Percentiles rank a stretch among this genome's conserved stretches.
phyloP scores from a whole-genome alignment of 1,140 invertebrate genomes.

The Gonioctena quinquepunctata region DNA sequence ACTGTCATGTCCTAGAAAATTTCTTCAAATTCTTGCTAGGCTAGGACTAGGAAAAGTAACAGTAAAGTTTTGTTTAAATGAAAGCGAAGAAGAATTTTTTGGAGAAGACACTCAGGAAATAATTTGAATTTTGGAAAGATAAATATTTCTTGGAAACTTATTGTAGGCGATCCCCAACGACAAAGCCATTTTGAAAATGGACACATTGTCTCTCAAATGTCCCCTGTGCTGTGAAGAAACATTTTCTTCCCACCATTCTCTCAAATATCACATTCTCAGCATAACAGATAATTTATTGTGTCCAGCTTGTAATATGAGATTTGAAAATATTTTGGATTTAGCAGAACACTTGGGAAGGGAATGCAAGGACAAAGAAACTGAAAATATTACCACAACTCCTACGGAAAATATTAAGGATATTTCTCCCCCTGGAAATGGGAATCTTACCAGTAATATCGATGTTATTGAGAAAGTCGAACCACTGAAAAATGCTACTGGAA shows the following conservation, averaged over 20 bases:
- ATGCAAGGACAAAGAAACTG: constrained; percentile 64
- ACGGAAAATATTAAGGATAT: not conserved
- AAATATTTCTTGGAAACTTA: no score
- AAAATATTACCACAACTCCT: constrained; percentile 51
- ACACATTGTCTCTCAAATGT: constrained; percentile 55
- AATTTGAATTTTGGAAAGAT: no score
- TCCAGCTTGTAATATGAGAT: constrained; percentile 64
- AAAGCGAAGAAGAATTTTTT: no score
- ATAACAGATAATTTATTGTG: constrained; percentile 65
- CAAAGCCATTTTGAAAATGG: not conserved
- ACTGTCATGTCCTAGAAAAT: no score
- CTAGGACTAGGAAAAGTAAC: no score
- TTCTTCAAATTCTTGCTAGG: no score
- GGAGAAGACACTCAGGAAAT: no score
- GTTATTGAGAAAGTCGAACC: not conserved
- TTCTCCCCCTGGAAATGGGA: constrained; percentile 30
- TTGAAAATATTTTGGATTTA: constrained; percentile 65
- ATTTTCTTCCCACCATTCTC: constrained; percentile 61
- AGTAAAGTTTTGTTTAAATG: no score
- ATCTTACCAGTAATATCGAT: not conserved
- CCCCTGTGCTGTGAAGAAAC: constrained; percentile 67
- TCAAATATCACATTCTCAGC: constrained; percentile 65
- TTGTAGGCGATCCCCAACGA: no score
- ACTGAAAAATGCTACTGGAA: constrained; percentile 11
- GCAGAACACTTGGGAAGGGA: constrained; percentile 66